Base-by-base conservation (phyloP, 2,797 vertebrate species). In the Anguilla megastoma region DNA sequence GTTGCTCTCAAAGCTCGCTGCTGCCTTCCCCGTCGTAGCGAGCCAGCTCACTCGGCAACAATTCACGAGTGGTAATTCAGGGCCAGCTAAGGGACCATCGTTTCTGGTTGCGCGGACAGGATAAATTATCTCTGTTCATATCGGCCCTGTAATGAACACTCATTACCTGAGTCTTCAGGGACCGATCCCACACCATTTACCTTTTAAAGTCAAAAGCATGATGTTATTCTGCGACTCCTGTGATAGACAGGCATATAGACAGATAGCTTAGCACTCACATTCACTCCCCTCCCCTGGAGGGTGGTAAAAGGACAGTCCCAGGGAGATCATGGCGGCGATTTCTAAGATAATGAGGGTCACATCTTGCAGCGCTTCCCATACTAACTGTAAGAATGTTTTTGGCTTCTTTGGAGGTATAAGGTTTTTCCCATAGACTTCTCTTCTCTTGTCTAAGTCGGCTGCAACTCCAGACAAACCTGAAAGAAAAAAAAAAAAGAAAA, bases 371-470 rank as follows among this genome's bases (percentile, higher is more conserved):
- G 98, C 98, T 95, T 99, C 98, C 98, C 98, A 99, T 89, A 99
- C 98, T 91, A 99, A 97, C 94, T 99, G 97, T 95, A 99, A 94
- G 96, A 99, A 99, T 90, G 99, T 99, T 98, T 99, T 99, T 97
- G 98, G 97, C 98, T 98, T 99, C 97, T 99, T 99, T 96, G 99
- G 99, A 98, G 99, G 99, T 98, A 99, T 99, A 95, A 99, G 96
- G 96, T 99, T 99, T 96, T 94, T 92, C 93, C 98, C 98, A 94
- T 95, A 99, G 94, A 97, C 93, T 96, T 98, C 97, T 97, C 93
- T 98, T 95, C 99, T 98, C 93, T 98, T 99, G 93, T 98, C 98
- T 94, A 99, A 94, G 94, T 99, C 99, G 90, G 94, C 90, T 92
- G 95, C 93, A 18, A 94, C 96, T 89, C 97, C 98, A 0, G 96